phyloP scores from a whole-genome alignment of 1,140 invertebrate genomes.

The Epicauta chinensis region DNA sequence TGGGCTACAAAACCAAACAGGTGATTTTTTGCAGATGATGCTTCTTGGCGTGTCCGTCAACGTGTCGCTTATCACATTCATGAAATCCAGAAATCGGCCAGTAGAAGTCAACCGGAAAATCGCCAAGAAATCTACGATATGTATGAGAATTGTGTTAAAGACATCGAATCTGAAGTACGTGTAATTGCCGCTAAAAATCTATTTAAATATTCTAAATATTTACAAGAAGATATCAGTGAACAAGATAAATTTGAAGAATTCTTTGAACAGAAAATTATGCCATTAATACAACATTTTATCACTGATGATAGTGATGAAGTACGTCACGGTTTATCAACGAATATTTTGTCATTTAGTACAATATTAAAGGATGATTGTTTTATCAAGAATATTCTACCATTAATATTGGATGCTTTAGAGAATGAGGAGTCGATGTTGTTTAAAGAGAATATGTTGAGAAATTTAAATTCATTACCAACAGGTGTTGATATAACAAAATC shows the following conservation, averaged over 20 bases:
- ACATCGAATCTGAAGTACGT: constrained; percentile 31
- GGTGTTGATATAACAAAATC: constrained; percentile 23
- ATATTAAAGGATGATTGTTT: constrained; percentile 26
- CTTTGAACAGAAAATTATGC: constrained; percentile 30
- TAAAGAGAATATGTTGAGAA: constrained; percentile 32
- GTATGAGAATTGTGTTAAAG: constrained; percentile 26
- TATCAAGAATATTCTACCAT: constrained; percentile 27
- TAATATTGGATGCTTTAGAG: constrained; percentile 27
- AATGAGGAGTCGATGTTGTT: constrained; percentile 29
- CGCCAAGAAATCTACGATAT: background rate
- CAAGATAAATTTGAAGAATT: constrained; percentile 19
- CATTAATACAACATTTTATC: constrained; percentile 26
- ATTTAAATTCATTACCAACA: constrained; percentile 25
- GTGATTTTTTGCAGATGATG: constrained; percentile 27
- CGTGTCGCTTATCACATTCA: constrained; percentile 27
- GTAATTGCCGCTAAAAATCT: constrained; percentile 26
- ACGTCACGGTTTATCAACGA: constrained; percentile 24
- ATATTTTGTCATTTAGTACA: constrained; percentile 26
- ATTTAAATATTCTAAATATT: constrained; percentile 24
- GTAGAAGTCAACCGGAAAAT: constrained; percentile 9
- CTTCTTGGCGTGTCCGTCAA: constrained; percentile 34
- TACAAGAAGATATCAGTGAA: constrained; percentile 25
- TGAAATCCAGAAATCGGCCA: constrained; percentile 23
- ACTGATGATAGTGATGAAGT: constrained; percentile 31
- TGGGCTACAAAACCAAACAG: too few species aligned